Evolutionary conservation across 2,113 vertebrate species (phyloP).

Genomic region (Callocephalon fimbriatum): DNA sequence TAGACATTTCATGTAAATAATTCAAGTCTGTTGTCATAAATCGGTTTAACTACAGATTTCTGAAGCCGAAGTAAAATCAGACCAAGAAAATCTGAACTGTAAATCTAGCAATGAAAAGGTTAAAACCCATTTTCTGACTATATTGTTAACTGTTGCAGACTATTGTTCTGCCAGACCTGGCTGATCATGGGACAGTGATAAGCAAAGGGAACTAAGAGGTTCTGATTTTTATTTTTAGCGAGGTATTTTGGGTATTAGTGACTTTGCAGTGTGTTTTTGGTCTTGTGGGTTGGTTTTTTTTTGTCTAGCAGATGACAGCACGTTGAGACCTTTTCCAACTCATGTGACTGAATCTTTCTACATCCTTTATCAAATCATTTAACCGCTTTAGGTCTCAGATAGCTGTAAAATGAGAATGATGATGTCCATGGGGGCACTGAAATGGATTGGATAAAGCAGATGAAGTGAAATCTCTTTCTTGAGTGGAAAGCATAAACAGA

Average conservation of each 20-base stretch:
- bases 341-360: conserved; percentile 16
- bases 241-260: conserved; percentile 34
- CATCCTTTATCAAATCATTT: neutral
- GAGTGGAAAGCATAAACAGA: neutral
- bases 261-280: conserved; percentile 11
- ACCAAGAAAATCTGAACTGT: neutral
- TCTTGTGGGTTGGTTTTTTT: neutral
- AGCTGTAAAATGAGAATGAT: neutral
- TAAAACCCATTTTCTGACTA: neutral
- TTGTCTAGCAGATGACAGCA: conserved; percentile 4
- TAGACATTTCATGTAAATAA: neutral
- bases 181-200: conserved; percentile 15
- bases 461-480: neutral
- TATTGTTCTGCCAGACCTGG: neutral
- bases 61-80: neutral
- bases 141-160: neutral
- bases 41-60: neutral
- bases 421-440: neutral
- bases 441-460: neutral
- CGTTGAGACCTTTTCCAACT: conserved; percentile 5
- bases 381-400: neutral
- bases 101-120: neutral
- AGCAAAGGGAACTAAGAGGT: conserved; percentile 40
- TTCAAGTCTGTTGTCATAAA: neutral
- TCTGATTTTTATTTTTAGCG: conserved; percentile 64